These are phyloP conservation scores for Neocrepidodera transversa DNA, from an alignment of 2,888 invertebrate genomes.

Conservation along the genomic window DNA sequence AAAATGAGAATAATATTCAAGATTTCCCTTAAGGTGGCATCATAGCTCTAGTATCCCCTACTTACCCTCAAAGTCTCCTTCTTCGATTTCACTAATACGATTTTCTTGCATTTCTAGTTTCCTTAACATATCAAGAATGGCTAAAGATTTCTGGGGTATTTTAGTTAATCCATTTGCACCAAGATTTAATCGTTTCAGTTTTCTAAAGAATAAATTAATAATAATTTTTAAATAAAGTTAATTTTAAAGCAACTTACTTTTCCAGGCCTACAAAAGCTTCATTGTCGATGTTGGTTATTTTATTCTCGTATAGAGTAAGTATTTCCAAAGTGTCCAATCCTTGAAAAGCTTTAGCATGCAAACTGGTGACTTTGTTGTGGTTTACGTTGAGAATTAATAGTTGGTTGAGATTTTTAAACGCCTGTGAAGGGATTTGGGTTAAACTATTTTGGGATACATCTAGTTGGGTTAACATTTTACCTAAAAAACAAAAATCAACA, in stretches of 20 bases:
- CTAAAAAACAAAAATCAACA: constrained; percentile 61
- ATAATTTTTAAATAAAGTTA: too few relatives aligned
- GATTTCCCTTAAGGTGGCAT: too few relatives aligned
- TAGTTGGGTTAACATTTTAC: constrained; percentile 85
- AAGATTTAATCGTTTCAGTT: constrained; percentile 82
- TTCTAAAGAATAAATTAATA: constrained; percentile 61
- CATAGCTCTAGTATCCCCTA: too few relatives aligned
- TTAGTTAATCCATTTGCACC: constrained; percentile 81
- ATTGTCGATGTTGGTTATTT: constrained; percentile 77
- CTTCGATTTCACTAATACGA: constrained; percentile 75
- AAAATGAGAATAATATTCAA: too few relatives aligned
- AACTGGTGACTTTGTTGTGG: constrained; percentile 81
- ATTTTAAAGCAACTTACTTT: too few relatives aligned
- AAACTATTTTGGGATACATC: constrained; percentile 88
- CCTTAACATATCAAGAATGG: constrained; percentile 78
- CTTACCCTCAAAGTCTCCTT: constrained; percentile 88
- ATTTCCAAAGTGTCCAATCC: constrained; percentile 88
- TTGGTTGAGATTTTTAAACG: constrained; percentile 81
- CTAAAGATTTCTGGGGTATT: constrained; percentile 83
- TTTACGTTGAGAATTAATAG: constrained; percentile 88
- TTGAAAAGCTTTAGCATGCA: constrained; percentile 84
- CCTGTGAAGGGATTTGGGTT: constrained; percentile 79
- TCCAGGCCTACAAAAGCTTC: constrained; percentile 88
- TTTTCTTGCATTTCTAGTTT: constrained; percentile 91
- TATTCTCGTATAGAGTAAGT: constrained; percentile 86